Conservation (phyloP, 2,888 invertebrate species). For the Epinotia brunnichana region DNA sequence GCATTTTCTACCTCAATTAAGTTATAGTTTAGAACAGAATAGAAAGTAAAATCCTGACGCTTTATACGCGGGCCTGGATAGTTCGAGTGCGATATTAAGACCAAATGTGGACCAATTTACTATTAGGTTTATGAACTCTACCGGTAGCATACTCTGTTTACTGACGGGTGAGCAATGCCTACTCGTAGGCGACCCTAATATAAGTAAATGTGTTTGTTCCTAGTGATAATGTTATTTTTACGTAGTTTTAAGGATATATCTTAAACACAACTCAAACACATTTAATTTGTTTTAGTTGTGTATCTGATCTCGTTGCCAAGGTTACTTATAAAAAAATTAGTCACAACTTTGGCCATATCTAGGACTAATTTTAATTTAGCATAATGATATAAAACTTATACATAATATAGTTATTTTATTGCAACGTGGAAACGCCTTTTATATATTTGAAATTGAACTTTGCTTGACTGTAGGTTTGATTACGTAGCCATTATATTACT, state of each 20-base stretch:
- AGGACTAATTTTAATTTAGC: slow-evolving; percentile 24
- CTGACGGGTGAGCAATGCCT: slow-evolving; percentile 5
- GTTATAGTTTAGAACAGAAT: slow-evolving; percentile 9
- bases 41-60: slow-evolving; percentile 14
- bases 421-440: slow-evolving; percentile 8
- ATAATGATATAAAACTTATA: slow-evolving; percentile 23
- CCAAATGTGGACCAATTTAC: slow-evolving; percentile 18
- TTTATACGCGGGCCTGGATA: background rate
- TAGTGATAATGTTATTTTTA: slow-evolving; percentile 28
- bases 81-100: slow-evolving; percentile 17
- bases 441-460: background rate
- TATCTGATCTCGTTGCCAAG: slow-evolving; percentile 38
- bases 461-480: background rate
- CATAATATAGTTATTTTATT: slow-evolving; percentile 12
- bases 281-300: slow-evolving; percentile 31
- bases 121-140: slow-evolving; percentile 5
- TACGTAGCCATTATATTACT: background rate
- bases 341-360: slow-evolving; percentile 30
- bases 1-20: slow-evolving; percentile 27
- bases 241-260: slow-evolving; percentile 26
- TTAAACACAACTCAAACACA: slow-evolving; percentile 14
- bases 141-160: slow-evolving; percentile 8
- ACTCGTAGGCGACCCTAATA: slow-evolving; percentile 13
- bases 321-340: slow-evolving; percentile 23
- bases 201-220: slow-evolving; percentile 7